Evolutionary conservation across 2,888 invertebrate genomes (phyloP).

Genomic region (Hypena proboscidalis): DNA sequence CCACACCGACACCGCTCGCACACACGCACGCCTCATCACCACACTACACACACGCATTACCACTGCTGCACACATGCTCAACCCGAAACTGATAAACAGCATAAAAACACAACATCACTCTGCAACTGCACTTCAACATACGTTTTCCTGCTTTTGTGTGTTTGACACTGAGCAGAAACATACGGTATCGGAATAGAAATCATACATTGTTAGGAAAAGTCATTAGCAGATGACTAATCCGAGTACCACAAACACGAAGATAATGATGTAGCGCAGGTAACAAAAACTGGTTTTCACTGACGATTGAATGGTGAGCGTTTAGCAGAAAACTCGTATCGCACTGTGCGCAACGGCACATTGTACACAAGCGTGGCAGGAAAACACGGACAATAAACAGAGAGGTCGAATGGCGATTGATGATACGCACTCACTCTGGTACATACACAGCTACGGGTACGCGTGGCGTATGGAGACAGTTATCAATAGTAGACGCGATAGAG

Average conservation of each 20-base stretch:
- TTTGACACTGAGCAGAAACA: conserved; percentile 32
- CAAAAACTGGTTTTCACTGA: conserved; percentile 42
- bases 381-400: conserved; percentile 51
- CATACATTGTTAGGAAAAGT: conserved; percentile 30
- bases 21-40: conserved; percentile 49
- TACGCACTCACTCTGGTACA: conserved; percentile 48
- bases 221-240: conserved; percentile 36
- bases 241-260: conserved; percentile 10
- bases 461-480: conserved; percentile 52
- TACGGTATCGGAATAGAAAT: conserved; percentile 27
- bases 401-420: conserved; percentile 45
- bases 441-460: conserved; percentile 32
- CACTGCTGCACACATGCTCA: conserved; percentile 49
- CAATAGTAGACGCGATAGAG: conserved; percentile 58
- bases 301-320: conserved; percentile 36
- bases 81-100: conserved; percentile 75
- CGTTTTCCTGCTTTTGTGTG: conserved; percentile 52
- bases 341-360: conserved; percentile 42
- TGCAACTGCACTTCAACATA: conserved; percentile 70
- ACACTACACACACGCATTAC: conserved; percentile 38
- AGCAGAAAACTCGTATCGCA: conserved; percentile 44
- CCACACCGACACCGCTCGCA: conserved; percentile 52
- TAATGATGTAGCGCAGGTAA: conserved; percentile 21
- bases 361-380: conserved; percentile 49
- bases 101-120: conserved; percentile 75